Percentiles rank a stretch among this genome's conserved stretches.
Evolutionary conservation across 2,113 vertebrate species (phyloP).

Genomic region (Agapornis roseicollis): DNA sequence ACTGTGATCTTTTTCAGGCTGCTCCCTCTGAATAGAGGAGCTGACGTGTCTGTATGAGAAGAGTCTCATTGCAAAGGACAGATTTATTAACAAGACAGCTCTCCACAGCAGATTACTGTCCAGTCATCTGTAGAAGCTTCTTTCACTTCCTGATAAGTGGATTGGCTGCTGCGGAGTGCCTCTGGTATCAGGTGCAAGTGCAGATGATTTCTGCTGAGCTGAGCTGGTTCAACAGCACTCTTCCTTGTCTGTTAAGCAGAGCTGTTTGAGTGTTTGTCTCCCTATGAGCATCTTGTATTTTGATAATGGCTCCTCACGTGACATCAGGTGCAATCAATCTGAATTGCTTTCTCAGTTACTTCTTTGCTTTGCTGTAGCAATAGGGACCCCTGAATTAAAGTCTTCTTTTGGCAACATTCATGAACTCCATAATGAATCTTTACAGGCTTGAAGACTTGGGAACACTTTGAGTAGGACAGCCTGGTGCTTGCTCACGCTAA

Average conservation of each 20-base stretch:
- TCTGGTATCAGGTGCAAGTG: slow-evolving; percentile 2
- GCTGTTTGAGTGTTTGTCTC: background rate
- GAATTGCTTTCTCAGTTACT: background rate
- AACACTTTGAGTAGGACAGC: background rate
- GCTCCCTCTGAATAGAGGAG: background rate
- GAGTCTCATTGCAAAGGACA: slow-evolving; percentile 5
- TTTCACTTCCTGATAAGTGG: background rate
- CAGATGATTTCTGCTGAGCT: slow-evolving; percentile 46
- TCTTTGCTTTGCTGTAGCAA: background rate
- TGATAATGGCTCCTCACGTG: background rate
- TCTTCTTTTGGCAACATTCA: background rate
- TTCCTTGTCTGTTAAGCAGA: background rate
- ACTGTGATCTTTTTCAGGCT: slow-evolving; percentile 4
- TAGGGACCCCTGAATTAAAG: background rate
- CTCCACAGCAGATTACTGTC: background rate
- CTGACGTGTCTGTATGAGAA: background rate
- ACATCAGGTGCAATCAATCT: background rate
- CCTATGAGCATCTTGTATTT: background rate
- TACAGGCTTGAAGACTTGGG: background rate
- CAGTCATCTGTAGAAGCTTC: slow-evolving; percentile 22
- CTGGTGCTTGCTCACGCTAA: background rate
- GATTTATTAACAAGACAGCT: background rate
- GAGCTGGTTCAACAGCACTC: background rate
- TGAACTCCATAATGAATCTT: background rate
- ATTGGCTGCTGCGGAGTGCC: background rate